A percentile compares a stretch with the other conserved stretches of the same genome.
Evolutionary conservation across 2,113 vertebrate species (phyloP).

Genomic region (Fukomys damarensis): DNA sequence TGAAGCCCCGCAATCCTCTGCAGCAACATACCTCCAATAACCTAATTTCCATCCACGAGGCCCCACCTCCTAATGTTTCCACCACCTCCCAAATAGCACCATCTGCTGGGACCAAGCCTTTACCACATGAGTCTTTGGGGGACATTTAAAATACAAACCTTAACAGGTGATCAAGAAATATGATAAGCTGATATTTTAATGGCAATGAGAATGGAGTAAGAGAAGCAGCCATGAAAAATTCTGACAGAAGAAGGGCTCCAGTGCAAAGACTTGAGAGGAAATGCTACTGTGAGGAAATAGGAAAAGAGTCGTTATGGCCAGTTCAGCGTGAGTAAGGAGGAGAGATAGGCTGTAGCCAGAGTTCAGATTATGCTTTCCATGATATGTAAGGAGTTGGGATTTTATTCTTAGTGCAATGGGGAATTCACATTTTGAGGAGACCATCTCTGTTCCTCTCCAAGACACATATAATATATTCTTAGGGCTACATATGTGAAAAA

Average conservation of each 20-base stretch:
- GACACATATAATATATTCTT: background rate
- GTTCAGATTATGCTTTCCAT: background rate
- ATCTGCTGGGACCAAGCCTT: background rate
- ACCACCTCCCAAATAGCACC: background rate
- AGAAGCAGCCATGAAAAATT: background rate
- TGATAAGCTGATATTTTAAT: background rate
- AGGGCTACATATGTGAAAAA: background rate
- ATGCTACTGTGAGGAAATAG: background rate
- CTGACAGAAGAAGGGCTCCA: background rate
- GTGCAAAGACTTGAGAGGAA: background rate
- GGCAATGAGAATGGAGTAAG: background rate
- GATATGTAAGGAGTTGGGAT: background rate
- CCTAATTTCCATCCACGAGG: background rate
- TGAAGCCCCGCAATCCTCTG: background rate
- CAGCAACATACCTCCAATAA: background rate
- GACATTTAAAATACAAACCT: background rate
- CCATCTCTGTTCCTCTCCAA: background rate
- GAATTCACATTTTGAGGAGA: background rate
- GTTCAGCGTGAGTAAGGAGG: background rate
- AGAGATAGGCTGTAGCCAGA: background rate
- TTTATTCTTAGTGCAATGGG: background rate
- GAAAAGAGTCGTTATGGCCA: background rate
- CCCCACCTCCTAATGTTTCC: background rate
- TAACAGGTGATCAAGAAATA: background rate
- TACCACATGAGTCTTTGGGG: background rate